Evolutionary conservation across 1,140 invertebrate species (phyloP).

Genomic region (Battus philenor): DNA sequence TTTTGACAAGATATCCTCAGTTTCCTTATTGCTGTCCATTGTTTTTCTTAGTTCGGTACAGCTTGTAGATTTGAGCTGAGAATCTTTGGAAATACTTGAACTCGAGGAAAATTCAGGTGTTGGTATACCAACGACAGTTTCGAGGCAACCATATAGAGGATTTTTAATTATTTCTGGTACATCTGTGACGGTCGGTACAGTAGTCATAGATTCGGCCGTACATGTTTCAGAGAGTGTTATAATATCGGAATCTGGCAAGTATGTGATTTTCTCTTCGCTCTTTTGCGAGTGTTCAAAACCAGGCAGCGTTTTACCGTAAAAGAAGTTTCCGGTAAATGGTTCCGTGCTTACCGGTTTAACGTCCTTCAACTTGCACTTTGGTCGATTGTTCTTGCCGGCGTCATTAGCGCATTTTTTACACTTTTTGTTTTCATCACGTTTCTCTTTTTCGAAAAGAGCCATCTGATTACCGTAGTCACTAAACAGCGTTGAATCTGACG

Average conservation of each 20-base stretch:
- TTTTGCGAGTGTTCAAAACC: slow-evolving; percentile 51
- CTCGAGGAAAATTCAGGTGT: slow-evolving; percentile 44
- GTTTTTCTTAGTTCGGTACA: slow-evolving; percentile 62
- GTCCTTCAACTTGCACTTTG: slow-evolving; percentile 48
- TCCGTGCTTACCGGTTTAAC: slow-evolving; percentile 58
- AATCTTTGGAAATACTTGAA: slow-evolving; percentile 46
- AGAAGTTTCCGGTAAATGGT: slow-evolving; percentile 67
- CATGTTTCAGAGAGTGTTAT: slow-evolving; percentile 54
- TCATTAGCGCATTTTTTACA: slow-evolving; percentile 58
- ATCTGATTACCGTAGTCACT: slow-evolving; percentile 74
- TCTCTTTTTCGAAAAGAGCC: slow-evolving; percentile 63
- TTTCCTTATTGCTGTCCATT: slow-evolving; percentile 37
- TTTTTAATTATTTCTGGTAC: slow-evolving; percentile 56
- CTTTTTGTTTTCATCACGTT: slow-evolving; percentile 36
- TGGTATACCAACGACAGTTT: slow-evolving; percentile 43
- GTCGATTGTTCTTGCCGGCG: slow-evolving; percentile 44
- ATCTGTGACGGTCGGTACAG: slow-evolving; percentile 49
- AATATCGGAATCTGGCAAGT: slow-evolving; percentile 62
- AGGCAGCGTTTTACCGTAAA: slow-evolving; percentile 60
- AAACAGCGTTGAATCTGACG: slow-evolving; percentile 72
- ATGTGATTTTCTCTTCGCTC: slow-evolving; percentile 58
- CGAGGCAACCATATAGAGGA: slow-evolving; percentile 56
- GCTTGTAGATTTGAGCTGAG: slow-evolving; percentile 56
- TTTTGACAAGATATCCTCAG: slow-evolving; percentile 42
- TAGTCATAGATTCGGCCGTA: slow-evolving; percentile 46